These are phyloP conservation scores for Drosophila subobscura DNA, from an alignment of 1,140 invertebrate species.

Conservation along the genomic window DNA sequence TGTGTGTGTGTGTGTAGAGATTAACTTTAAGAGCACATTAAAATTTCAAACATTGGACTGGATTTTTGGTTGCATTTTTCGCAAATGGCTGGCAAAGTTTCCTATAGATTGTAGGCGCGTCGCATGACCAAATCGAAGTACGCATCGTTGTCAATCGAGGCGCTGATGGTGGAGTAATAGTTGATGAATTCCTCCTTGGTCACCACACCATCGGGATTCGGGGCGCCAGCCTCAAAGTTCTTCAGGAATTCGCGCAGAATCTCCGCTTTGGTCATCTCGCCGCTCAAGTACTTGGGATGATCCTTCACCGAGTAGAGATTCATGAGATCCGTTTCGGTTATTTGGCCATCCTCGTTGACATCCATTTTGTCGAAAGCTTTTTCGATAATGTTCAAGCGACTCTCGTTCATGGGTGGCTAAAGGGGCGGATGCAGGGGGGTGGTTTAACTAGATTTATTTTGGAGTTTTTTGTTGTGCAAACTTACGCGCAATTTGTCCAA, in stretches of 20 bases:
- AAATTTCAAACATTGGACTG: slow-evolving; percentile 38
- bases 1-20: too few relatives aligned
- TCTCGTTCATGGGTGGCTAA: slow-evolving; percentile 93
- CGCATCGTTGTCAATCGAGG: slow-evolving; percentile 96
- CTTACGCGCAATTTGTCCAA: slow-evolving; percentile 92
- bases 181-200: slow-evolving; percentile 96
- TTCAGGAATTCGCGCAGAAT: slow-evolving; percentile 92
- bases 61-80: not conserved
- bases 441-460: too few relatives aligned
- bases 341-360: slow-evolving; percentile 91
- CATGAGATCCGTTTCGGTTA: slow-evolving; percentile 92
- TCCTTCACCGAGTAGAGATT: slow-evolving; percentile 67
- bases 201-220: slow-evolving; percentile 90
- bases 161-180: slow-evolving; percentile 96
- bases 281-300: slow-evolving; percentile 89
- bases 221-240: slow-evolving; percentile 91
- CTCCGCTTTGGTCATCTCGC: slow-evolving; percentile 93
- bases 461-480: too few relatives aligned
- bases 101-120: slow-evolving; percentile 92
- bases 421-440: too few relatives aligned
- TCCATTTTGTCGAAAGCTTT: slow-evolving; percentile 96
- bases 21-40: slow-evolving; percentile 24
- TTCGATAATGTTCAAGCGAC: slow-evolving; percentile 89
- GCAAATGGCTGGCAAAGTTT: too few relatives aligned
- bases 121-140: slow-evolving; percentile 98